Base-by-base conservation (phyloP, 1,140 invertebrate genomes). In the Drosophila parabipectinata region DNA sequence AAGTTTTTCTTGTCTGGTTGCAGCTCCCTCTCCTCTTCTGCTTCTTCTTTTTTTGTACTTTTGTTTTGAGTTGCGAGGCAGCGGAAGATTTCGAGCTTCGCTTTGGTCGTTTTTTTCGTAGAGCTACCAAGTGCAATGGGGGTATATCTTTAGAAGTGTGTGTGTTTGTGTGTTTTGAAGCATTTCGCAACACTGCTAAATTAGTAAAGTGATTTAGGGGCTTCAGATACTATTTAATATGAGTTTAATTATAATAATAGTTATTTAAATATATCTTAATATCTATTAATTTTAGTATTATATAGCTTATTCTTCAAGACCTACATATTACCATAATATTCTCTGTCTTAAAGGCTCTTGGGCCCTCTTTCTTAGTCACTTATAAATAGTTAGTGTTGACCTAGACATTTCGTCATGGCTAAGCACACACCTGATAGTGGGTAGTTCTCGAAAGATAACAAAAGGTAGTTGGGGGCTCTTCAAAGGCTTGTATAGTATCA, bases 131-230 rank as follows among this genome's bases (percentile, higher is more conserved):
- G 83, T 88, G 79, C 79, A 89, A 26, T 61, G 48, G 26, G 26
- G 79, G 67, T 79, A 89, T 88, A 66, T 58, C 47, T 41, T 51
- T 7, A 7, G 26, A 1, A 28, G 26, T 28, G 26, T 44, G 39
- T 32, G 45, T 64, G 41, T 72, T 26, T 45, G 53, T 66, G 32
- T 55, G 18, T 41, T 58, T 21, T 45, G 10, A 21, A 12, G 34
- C 64, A 58, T 81, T 85, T 87, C 66, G 74, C 77, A 85, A 85
- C 82, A 85, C 81, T 84, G 66, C 7, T 32, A 10, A 39, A 58
- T 45, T 60, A 60, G 63, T 77, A 47, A 53, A 21, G 21, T 21
- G 21, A 21, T 21, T 21, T 21, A 3, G 21, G 21, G 21, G 21
- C 21, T 3, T 21, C 21, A 21, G 21, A 3, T 21, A 21, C 21